Conservation (phyloP, 2,113 vertebrate genomes). For the Calypte anna region DNA sequence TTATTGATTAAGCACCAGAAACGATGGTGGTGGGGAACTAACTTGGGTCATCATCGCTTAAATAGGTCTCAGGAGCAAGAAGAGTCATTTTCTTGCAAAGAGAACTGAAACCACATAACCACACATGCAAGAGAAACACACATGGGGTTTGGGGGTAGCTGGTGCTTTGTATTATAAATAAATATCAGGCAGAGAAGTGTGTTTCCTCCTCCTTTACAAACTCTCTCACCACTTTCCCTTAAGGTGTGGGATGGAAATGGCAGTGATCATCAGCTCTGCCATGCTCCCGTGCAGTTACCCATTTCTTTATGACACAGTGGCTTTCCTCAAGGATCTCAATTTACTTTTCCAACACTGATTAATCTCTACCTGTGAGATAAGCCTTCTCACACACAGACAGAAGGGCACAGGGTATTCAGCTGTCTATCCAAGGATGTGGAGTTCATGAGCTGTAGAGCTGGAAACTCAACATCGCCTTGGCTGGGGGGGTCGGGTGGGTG, state of each 20-base stretch:
- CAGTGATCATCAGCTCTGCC: neutral
- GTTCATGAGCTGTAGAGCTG: neutral
- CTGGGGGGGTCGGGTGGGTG: neutral
- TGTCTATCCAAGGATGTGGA: slow-evolving; percentile 32
- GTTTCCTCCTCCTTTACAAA: neutral
- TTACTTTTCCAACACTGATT: slow-evolving; percentile 47
- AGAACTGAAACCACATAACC: neutral
- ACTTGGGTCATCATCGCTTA: slow-evolving; percentile 58
- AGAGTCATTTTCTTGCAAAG: slow-evolving; percentile 16
- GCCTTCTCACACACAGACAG: neutral
- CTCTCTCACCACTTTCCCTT: neutral
- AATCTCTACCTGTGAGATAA: slow-evolving; percentile 51
- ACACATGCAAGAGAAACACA: neutral
- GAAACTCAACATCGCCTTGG: neutral
- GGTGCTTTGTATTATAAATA: neutral
- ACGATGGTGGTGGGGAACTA: slow-evolving; percentile 29
- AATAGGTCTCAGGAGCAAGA: slow-evolving; percentile 31
- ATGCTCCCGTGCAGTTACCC: neutral
- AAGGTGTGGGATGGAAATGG: neutral
- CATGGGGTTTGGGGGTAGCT: neutral
- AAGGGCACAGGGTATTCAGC: neutral
- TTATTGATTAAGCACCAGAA: slow-evolving; percentile 72
- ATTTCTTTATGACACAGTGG: neutral
- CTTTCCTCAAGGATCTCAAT: slow-evolving; percentile 58
- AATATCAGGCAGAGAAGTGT: neutral